Evolutionary conservation across 2,888 invertebrate species (phyloP).

Genomic region (Nipponacmea schrenckii): DNA sequence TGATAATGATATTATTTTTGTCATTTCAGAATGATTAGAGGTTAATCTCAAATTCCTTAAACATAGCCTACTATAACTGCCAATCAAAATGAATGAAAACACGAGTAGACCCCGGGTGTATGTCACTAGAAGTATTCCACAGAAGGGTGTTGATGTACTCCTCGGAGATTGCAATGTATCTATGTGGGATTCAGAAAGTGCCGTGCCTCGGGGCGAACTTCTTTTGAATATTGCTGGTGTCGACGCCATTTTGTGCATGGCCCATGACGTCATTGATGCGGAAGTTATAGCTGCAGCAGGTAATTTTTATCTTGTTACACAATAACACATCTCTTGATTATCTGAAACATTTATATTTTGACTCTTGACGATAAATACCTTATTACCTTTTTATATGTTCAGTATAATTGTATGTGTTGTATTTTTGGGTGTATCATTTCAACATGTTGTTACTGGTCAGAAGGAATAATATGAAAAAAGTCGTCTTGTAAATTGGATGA

Average conservation of each 20-base stretch:
- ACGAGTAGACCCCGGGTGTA: slow-evolving; percentile 40
- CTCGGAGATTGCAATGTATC: slow-evolving; percentile 50
- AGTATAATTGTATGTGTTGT: too few species aligned
- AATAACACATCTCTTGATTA: not conserved
- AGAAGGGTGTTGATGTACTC: slow-evolving; percentile 53
- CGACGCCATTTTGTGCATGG: slow-evolving; percentile 81
- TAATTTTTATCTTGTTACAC: slow-evolving; percentile 51
- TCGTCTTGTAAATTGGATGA: too few species aligned
- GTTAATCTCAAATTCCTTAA: too few species aligned
- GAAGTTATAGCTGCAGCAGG: slow-evolving; percentile 79
- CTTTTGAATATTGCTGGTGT: slow-evolving; percentile 78
- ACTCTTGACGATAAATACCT: not conserved
- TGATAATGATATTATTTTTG: too few species aligned
- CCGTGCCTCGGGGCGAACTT: slow-evolving; percentile 73
- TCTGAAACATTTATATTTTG: not conserved
- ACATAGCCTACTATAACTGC: too few species aligned
- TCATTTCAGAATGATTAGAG: too few species aligned
- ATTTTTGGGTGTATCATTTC: too few species aligned
- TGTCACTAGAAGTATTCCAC: slow-evolving; percentile 60
- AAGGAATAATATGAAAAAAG: too few species aligned
- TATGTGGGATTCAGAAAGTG: slow-evolving; percentile 57
- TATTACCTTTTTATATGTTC: not conserved
- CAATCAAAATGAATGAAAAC: too few species aligned
- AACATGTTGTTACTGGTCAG: too few species aligned
- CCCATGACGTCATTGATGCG: slow-evolving; percentile 84